Evolutionary conservation across 2,113 vertebrate species (phyloP).

Genomic region (Corvus hawaiiensis): DNA sequence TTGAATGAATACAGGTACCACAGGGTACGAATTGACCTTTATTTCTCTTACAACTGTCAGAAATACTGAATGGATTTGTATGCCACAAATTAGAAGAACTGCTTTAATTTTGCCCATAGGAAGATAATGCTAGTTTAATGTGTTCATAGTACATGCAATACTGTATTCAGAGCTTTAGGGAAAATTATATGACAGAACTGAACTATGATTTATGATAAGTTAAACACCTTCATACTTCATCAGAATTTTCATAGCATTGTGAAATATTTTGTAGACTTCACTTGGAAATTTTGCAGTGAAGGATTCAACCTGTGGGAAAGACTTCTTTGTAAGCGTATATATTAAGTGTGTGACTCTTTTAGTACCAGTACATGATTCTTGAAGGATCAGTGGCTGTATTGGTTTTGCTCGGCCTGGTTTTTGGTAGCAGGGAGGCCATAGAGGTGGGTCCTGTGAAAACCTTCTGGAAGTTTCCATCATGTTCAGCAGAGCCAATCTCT

Average conservation of each 20-base stretch:
- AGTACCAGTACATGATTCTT: neutral
- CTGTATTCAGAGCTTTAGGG: neutral
- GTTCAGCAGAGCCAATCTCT: neutral
- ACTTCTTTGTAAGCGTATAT: neutral
- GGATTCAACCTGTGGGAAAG: neutral
- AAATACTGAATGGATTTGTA: neutral
- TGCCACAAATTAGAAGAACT: neutral
- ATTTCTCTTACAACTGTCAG: neutral
- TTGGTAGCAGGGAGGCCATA: neutral
- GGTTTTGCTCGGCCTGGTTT: neutral
- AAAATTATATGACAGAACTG: neutral
- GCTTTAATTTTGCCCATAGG: neutral
- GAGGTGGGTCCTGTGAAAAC: neutral
- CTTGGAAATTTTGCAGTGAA: neutral
- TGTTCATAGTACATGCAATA: neutral
- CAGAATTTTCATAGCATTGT: neutral
- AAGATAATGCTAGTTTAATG: neutral
- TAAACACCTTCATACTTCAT: neutral
- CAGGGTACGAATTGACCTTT: constrained; percentile 11
- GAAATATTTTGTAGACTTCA: neutral
- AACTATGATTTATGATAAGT: constrained; percentile 1
- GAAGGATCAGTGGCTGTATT: neutral
- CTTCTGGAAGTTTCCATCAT: neutral
- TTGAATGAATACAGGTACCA: neutral
- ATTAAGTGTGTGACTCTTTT: neutral